Evolutionary conservation across 2,888 invertebrate species (phyloP), one percentile per base, ranked within the genome.

Genomic region (Conops quadrifasciatus): DNA sequence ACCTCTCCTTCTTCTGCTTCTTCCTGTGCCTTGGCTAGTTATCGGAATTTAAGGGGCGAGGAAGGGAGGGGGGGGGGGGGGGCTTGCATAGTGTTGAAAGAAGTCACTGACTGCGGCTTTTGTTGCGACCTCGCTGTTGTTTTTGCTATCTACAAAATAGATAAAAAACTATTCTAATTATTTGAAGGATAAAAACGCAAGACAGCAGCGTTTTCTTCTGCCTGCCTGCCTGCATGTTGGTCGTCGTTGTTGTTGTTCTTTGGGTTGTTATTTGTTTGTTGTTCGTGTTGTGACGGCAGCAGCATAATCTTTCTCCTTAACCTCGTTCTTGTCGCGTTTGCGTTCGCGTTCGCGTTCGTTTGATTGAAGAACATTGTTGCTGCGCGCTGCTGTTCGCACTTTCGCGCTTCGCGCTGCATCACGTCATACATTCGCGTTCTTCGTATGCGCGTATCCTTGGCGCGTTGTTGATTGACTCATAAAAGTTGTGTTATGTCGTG

Each of bases 241-340:
- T 36, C 9, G 24, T 56, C 53, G 24, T 21, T 56, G 5, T 24
- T 26, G 19, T 16, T 16, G 24, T 16, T 21, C 26, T 9, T 62
- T 16, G 13, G 43, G 9, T 56, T 56, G 5, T 11, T 24, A 3
- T 19, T 56, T 56, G 19, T 21, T 24, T 5, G 1, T 21, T 1
- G 19, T 24, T 21, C 24, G 3, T 56, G 49, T 19, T 19, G n/a
- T n/a, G 13, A 19, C n/a, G 21, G 4, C 36, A 21, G 53, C 53
- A 43, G 21, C 66, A 43, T 26, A 56, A 43, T 21, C 7, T 45
- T 67, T 60, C 59, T 67, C 59, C 67, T 67, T 67, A 59, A 49
- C 67, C 67, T 67, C 67, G 67, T 53, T 66, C 47, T 2, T 26
- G 45, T 15, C 24, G 16, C 7, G 24, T 11, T 24, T 21, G 45